Percentiles rank a stretch among this genome's conserved stretches.
These are phyloP conservation scores for Scaptomyza hsui DNA, from an alignment of 1,140 invertebrate species.

Conservation along the genomic window DNA sequence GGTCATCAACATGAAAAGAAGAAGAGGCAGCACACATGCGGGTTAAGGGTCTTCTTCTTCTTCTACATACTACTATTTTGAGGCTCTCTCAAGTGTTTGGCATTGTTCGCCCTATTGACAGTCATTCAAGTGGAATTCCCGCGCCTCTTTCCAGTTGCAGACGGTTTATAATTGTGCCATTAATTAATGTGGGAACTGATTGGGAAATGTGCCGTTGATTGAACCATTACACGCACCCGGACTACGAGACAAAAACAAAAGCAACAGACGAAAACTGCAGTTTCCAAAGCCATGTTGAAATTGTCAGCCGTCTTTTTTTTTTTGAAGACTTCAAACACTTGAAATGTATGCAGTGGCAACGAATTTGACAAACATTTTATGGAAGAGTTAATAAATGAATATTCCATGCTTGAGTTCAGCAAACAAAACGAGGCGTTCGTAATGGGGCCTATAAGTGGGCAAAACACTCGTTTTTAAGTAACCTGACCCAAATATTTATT, in stretches of 20 bases:
- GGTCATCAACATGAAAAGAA: constrained; percentile 47
- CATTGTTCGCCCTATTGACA: constrained; percentile 71
- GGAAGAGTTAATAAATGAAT: constrained; percentile 1
- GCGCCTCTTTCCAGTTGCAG: constrained; percentile 4
- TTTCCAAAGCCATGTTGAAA: constrained; percentile 45
- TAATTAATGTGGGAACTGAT: constrained; percentile 78
- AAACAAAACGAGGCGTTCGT: not conserved
- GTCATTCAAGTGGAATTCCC: constrained; percentile 76
- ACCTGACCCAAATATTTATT: not conserved
- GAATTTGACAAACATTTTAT: constrained; percentile 15
- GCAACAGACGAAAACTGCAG: constrained; percentile 1
- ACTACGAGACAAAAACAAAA: constrained; percentile 6
- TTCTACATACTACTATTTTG: not conserved
- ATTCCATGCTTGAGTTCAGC: constrained; percentile 1
- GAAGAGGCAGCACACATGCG: constrained; percentile 43
- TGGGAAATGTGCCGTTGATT: constrained; percentile 63
- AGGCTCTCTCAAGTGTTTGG: constrained; percentile 53
- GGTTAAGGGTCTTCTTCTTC: constrained; percentile 49
- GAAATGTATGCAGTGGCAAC: constrained; percentile 10
- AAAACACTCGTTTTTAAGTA: not conserved
- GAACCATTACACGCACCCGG: constrained; percentile 57
- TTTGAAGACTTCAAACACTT: constrained; percentile 30
- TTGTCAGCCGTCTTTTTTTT: constrained; percentile 51
- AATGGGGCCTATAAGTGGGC: not conserved
- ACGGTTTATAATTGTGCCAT: constrained; percentile 74